Evolutionary conservation across 2,797 vertebrate genomes (phyloP).

Genomic region (Halcyon leucocephala): DNA sequence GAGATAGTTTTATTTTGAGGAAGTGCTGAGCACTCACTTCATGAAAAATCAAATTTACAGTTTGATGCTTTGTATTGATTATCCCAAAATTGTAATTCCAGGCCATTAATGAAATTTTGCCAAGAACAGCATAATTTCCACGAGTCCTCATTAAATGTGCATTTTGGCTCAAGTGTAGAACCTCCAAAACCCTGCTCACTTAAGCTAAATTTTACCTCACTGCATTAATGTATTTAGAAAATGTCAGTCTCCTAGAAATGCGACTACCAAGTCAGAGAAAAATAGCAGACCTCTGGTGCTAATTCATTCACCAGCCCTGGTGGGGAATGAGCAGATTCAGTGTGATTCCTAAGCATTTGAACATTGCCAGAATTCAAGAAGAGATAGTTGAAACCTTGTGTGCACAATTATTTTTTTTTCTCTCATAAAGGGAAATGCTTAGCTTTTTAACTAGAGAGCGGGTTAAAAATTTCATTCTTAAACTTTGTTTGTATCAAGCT

Average conservation of each 20-base stretch:
- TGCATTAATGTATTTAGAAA: not conserved
- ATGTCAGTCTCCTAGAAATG: not conserved
- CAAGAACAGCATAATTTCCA: not conserved
- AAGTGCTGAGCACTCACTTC: not conserved
- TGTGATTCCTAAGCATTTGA: not conserved
- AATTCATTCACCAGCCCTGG: slow-evolving; percentile 32
- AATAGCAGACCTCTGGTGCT: not conserved
- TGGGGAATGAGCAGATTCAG: slow-evolving; percentile 2
- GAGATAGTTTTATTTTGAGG: not conserved
- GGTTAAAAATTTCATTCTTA: not conserved
- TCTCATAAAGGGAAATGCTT: not conserved
- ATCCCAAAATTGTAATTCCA: not conserved
- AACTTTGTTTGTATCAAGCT: not conserved
- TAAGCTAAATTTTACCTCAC: not conserved
- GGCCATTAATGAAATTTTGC: not conserved
- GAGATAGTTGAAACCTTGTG: not conserved
- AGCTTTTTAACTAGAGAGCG: not conserved
- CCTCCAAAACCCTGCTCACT: not conserved
- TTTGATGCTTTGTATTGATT: not conserved
- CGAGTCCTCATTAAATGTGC: not conserved
- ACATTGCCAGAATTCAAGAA: not conserved
- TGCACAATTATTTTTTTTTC: not conserved
- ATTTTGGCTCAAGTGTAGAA: not conserved
- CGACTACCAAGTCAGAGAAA: not conserved
- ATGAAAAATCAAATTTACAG: not conserved